Conservation (phyloP, 2,888 invertebrate species). For the Troides oblongomaculatus region DNA sequence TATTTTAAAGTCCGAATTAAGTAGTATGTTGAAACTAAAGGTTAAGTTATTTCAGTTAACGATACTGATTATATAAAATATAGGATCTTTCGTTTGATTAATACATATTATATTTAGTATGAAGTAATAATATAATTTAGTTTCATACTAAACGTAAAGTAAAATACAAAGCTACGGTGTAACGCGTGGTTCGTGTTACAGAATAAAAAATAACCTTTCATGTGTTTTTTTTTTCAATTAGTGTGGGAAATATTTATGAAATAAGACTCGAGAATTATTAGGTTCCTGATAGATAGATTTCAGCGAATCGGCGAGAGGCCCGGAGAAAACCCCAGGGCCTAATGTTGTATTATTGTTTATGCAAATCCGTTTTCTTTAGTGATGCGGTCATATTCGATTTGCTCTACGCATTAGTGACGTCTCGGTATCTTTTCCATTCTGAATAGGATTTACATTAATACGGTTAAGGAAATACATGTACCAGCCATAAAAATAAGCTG, state of each 20-base stretch:
- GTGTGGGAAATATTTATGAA: slow-evolving; percentile 38
- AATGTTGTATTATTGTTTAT: slow-evolving; percentile 53
- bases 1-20: too few species aligned
- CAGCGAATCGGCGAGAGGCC: slow-evolving; percentile 49
- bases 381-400: slow-evolving; percentile 48
- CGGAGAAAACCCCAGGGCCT: slow-evolving; percentile 59
- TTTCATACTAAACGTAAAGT: not conserved
- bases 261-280: slow-evolving; percentile 39
- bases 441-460: not conserved
- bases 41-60: not conserved
- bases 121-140: not conserved
- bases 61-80: not conserved
- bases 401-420: slow-evolving; percentile 29
- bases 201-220: slow-evolving; percentile 26
- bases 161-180: slow-evolving; percentile 15
- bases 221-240: slow-evolving; percentile 29
- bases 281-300: slow-evolving; percentile 63
- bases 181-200: not conserved
- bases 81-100: not conserved
- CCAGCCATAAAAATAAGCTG: too few species aligned
- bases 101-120: not conserved
- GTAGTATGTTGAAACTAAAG: too few species aligned
- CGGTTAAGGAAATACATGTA: not conserved
- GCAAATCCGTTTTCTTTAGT: slow-evolving; percentile 54
- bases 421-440: slow-evolving; percentile 14